phyloP scores from a whole-genome alignment of 1,140 invertebrate genomes.

The Monochamus saltuarius region DNA sequence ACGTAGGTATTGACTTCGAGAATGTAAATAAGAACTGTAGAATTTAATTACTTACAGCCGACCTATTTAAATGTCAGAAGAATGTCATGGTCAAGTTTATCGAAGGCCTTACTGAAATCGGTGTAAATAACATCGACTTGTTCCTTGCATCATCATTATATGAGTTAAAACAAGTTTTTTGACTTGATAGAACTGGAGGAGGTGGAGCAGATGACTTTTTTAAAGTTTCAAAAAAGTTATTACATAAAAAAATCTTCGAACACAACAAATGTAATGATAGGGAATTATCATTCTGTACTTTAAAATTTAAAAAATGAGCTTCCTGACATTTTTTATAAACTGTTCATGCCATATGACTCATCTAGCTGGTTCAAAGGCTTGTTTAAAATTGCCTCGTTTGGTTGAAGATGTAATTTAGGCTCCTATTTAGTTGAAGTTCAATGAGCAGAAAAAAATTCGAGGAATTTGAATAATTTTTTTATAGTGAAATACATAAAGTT shows the following conservation, averaged over 20 bases:
- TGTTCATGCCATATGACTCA: conserved; percentile 28
- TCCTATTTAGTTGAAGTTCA: conserved; percentile 29
- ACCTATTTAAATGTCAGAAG: no score
- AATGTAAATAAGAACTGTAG: no score
- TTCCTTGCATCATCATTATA: no score
- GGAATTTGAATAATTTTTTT: conserved; percentile 18
- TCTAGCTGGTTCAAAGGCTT: conserved; percentile 19
- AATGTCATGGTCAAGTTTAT: no score
- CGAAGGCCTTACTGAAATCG: no score
- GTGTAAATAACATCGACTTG: no score
- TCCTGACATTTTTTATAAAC: conserved; percentile 17
- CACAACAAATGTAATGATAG: conserved; percentile 19
- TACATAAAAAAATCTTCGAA: conserved; percentile 17
- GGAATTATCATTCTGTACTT: conserved; percentile 36
- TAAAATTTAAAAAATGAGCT: conserved; percentile 10
- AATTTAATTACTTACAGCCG: no score
- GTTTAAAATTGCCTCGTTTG: conserved; percentile 18
- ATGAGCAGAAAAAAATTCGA: conserved; percentile 15
- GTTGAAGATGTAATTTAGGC: conserved; percentile 38
- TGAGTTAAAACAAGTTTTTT: conserved; percentile 22
- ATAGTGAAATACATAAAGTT: conserved; percentile 18
- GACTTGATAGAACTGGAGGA: conserved; percentile 30
- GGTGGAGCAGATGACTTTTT: conserved; percentile 28
- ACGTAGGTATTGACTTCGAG: no score
- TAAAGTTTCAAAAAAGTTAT: conserved; percentile 28